These are phyloP conservation scores for Canis aureus DNA, from an alignment of 2,113 vertebrate species.

Conservation along the genomic window DNA sequence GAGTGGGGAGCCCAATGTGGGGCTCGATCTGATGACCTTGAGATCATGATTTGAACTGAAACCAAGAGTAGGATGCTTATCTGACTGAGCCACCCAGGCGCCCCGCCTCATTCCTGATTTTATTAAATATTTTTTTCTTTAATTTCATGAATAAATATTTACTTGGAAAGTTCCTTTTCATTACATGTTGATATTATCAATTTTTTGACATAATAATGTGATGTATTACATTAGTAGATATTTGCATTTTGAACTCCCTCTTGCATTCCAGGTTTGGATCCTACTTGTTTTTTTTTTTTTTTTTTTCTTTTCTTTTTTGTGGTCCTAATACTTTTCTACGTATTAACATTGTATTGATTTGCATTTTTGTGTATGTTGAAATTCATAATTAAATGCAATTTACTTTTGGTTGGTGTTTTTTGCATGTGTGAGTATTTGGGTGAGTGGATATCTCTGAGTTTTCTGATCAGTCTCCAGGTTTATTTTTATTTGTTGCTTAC, in stretches of 20 bases:
- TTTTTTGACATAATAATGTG: not conserved
- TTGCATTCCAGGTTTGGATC: not conserved
- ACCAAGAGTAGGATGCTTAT: not conserved
- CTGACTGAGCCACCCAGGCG: not conserved
- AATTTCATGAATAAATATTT: not conserved
- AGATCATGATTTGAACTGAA: not conserved
- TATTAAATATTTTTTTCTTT: not conserved
- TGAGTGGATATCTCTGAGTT: not conserved
- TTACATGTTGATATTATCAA: not conserved
- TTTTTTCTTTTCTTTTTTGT: not conserved
- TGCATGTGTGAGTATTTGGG: not conserved
- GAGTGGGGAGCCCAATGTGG: not conserved
- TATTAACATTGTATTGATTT: not conserved
- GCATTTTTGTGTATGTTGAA: not conserved
- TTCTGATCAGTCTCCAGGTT: not conserved
- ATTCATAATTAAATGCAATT: not conserved
- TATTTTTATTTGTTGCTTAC: not conserved
- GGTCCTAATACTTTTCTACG: not conserved
- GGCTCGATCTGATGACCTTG: not conserved
- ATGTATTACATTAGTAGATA: not conserved
- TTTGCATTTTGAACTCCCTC: not conserved
- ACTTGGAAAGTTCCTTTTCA: not conserved
- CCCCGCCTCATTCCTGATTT: not conserved
- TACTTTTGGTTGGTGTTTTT: not conserved
- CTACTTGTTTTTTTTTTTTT: not conserved